These are phyloP conservation scores for Atta cephalotes DNA, from an alignment of 1,140 invertebrate genomes.

Conservation along the genomic window DNA sequence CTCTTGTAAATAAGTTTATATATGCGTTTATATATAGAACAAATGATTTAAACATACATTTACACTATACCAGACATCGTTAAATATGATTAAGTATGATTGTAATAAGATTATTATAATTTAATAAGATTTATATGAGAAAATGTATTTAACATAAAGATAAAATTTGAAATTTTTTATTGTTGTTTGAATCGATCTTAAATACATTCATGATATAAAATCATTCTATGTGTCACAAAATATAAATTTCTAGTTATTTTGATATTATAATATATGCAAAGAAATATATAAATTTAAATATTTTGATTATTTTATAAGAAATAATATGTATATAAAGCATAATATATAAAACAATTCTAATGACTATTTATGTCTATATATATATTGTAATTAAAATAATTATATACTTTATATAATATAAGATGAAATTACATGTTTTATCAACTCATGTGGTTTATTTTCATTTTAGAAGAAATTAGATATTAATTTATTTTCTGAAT, in stretches of 20 bases:
- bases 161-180: not conserved
- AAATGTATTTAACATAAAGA: not conserved
- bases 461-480: slow-evolving; percentile 4
- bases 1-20: slow-evolving; percentile 11
- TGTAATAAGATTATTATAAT: slow-evolving; percentile 13
- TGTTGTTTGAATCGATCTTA: slow-evolving; percentile 3
- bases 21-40: not conserved
- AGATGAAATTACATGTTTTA: slow-evolving; percentile 3
- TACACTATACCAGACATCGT: not conserved
- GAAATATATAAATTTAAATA: slow-evolving; percentile 1
- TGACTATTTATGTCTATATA: not conserved
- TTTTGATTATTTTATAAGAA: not conserved
- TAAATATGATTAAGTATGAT: not conserved
- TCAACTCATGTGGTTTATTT: not conserved
- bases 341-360: not conserved
- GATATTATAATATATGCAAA: not conserved
- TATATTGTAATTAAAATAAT: slow-evolving; percentile 12
- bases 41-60: not conserved
- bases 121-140: not conserved
- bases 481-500: slow-evolving; percentile 28
- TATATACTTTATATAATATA: slow-evolving; percentile 12
- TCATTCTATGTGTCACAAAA: not conserved
- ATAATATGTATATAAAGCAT: not conserved
- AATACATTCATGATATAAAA: not conserved
- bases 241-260: slow-evolving; percentile 17